Percentiles rank a stretch among this genome's conserved stretches.
These are phyloP conservation scores for Pilophorus perplexus DNA, from an alignment of 2,888 invertebrate genomes.

Conservation along the genomic window DNA sequence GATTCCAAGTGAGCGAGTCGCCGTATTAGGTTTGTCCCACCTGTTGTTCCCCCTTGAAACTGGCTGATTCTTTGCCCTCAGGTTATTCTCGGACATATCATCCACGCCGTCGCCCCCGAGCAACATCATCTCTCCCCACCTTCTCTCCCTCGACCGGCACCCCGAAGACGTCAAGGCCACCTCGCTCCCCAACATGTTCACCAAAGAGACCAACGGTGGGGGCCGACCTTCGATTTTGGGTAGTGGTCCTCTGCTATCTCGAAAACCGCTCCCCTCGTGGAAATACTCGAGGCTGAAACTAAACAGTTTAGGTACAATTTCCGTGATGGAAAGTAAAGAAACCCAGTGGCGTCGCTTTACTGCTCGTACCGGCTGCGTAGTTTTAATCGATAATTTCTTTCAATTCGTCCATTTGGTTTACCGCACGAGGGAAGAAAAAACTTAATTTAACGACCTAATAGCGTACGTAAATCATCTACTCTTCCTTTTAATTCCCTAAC, in stretches of 20 bases:
- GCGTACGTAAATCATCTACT: no score
- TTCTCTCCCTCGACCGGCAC: constrained; percentile 23
- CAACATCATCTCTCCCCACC: background rate
- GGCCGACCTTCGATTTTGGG: constrained; percentile 25
- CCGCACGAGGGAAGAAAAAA: no score
- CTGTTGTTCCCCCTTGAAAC: no score
- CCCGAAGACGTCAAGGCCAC: constrained; percentile 60
- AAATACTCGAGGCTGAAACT: constrained; percentile 45
- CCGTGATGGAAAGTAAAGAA: no score
- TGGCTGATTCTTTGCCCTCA: no score
- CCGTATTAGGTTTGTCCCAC: no score
- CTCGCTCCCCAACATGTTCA: constrained; percentile 78
- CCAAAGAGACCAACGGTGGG: constrained; percentile 50
- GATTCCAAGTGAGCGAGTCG: constrained; percentile 8
- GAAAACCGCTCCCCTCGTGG: constrained; percentile 42
- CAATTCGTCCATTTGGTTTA: no score
- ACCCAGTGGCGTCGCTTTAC: constrained; percentile 1
- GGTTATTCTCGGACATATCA: constrained; percentile 15
- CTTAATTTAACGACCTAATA: no score
- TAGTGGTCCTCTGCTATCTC: constrained; percentile 41
- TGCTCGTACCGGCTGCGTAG: no score
- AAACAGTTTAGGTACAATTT: constrained; percentile 33
- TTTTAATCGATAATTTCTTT: no score
- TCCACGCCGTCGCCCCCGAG: background rate
- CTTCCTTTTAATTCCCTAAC: no score